Evolutionary conservation across 2,888 invertebrate genomes (phyloP).

Genomic region (Arge pagana): DNA sequence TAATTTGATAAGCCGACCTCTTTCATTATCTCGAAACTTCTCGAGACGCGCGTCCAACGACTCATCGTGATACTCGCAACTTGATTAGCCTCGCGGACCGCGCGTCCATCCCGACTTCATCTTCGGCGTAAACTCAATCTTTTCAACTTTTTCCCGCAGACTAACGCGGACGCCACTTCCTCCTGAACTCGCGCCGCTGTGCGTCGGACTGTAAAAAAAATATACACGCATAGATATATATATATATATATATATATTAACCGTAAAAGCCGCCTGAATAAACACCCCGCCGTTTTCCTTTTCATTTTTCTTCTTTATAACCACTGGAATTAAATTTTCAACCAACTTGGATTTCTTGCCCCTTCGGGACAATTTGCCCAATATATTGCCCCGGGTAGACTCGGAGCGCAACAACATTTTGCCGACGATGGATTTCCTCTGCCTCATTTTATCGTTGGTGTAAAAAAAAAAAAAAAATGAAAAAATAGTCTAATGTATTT

Average conservation of each 20-base stretch:
- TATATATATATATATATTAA: neutral
- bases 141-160: neutral
- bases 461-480: too few relatives aligned
- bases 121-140: neutral
- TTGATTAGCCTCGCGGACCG: constrained; percentile 9
- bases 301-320: too few relatives aligned
- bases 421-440: too few relatives aligned
- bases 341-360: too few relatives aligned
- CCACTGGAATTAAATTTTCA: too few relatives aligned
- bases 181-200: neutral
- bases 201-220: neutral
- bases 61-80: constrained; percentile 16
- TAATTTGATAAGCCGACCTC: constrained; percentile 21
- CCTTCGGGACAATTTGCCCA: too few relatives aligned
- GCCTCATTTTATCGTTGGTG: too few relatives aligned
- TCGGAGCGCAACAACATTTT: too few relatives aligned
- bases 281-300: too few relatives aligned
- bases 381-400: too few relatives aligned
- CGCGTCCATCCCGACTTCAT: neutral
- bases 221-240: neutral
- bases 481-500: too few relatives aligned
- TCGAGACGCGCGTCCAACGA: constrained; percentile 12
- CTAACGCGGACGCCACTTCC: neutral
- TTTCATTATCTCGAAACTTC: constrained; percentile 19
- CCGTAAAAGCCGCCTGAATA: too few relatives aligned